A percentile compares a stretch with the other conserved stretches of the same genome.
These are phyloP conservation scores for Drosophila lini DNA, from an alignment of 1,140 invertebrate genomes.

Conservation along the genomic window DNA sequence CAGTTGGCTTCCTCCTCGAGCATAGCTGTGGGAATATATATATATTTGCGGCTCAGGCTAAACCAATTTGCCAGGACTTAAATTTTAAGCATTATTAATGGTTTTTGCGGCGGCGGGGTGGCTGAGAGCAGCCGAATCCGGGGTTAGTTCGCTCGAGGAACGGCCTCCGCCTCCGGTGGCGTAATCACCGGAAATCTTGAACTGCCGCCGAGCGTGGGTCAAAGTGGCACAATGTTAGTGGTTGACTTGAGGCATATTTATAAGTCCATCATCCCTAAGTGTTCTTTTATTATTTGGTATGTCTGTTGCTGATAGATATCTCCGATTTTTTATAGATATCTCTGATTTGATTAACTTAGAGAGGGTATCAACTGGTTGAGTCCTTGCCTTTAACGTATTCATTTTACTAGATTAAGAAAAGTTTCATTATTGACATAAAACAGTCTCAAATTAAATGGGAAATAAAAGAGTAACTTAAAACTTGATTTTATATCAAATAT, in stretches of 20 bases:
- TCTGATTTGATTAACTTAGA: not conserved
- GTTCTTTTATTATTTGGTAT: not conserved
- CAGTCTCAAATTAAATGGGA: not conserved
- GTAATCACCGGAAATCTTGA: conserved; percentile 40
- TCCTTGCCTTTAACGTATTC: too few species aligned
- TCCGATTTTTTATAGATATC: not conserved
- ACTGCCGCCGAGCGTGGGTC: conserved; percentile 19
- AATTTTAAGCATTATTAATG: conserved; percentile 81
- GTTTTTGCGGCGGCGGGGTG: conserved; percentile 13
- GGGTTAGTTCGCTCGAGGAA: conserved; percentile 5
- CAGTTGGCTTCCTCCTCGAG: conserved; percentile 28
- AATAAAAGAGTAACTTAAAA: not conserved
- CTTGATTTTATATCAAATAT: not conserved
- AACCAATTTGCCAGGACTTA: conserved; percentile 80
- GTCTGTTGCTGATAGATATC: not conserved
- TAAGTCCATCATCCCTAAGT: conserved; percentile 17
- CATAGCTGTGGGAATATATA: conserved; percentile 19
- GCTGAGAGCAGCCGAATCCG: conserved; percentile 11
- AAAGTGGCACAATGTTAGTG: conserved; percentile 15
- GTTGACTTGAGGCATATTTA: conserved; percentile 13
- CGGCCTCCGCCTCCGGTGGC: conserved; percentile 1
- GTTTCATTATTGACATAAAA: not conserved
- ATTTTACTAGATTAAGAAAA: too few species aligned
- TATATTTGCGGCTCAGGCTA: conserved; percentile 54
- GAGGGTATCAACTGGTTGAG: not conserved